A percentile compares a stretch with the other conserved stretches of the same genome.
phyloP scores from a whole-genome alignment of 2,113 vertebrate genomes.

The Chionis minor region DNA sequence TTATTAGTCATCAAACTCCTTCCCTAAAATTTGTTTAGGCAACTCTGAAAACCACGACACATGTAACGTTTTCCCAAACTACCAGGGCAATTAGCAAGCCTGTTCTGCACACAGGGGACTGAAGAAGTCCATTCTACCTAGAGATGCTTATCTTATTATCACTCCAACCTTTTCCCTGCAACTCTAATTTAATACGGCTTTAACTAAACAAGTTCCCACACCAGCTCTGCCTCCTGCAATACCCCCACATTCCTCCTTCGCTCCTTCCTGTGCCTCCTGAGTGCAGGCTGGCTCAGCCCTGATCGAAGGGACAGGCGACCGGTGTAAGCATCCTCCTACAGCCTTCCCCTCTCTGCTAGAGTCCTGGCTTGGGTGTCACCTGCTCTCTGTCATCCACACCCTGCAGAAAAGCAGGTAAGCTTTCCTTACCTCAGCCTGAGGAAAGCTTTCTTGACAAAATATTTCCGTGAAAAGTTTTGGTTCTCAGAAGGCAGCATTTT shows the following conservation, averaged over 20 bases:
- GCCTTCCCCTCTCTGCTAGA: not conserved
- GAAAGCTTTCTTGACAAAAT: not conserved
- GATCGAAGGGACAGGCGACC: rapidly evolving
- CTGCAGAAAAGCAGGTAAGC: not conserved
- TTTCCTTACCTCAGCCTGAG: not conserved
- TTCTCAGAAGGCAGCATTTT: not conserved
- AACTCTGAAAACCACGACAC: rapidly evolving
- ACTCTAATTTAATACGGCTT: not conserved
- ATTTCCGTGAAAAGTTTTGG: not conserved
- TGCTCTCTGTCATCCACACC: not conserved
- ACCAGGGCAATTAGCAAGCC: not conserved
- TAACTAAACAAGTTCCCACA: not conserved
- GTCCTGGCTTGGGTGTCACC: too few relatives aligned
- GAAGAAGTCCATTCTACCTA: not conserved
- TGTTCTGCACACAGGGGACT: too few relatives aligned
- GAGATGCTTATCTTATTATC: rapidly evolving
- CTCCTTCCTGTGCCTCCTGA: rapidly evolving
- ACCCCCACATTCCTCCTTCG: too few relatives aligned
- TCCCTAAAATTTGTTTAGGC: not conserved
- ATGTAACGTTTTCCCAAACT: not conserved
- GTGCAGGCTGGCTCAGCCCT: not conserved
- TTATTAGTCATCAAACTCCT: not conserved
- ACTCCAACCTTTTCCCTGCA: not conserved
- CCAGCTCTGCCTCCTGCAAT: rapidly evolving
- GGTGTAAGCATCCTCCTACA: rapidly evolving